Conservation (phyloP, 2,113 vertebrate genomes). For the Cinclus mexicanus region DNA sequence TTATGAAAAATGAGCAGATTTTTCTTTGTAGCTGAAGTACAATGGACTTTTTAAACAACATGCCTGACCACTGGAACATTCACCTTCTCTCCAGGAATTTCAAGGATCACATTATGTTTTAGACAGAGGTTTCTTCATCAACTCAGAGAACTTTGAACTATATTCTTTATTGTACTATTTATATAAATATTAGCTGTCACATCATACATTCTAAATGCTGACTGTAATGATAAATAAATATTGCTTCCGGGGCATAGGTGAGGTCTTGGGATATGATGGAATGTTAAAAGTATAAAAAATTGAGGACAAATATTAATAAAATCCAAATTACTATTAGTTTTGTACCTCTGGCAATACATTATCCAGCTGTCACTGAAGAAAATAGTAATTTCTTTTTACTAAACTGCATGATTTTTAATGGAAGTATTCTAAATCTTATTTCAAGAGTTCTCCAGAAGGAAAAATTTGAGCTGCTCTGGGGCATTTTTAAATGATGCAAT, state of each 20-base stretch:
- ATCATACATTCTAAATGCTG: background rate
- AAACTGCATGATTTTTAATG: constrained; percentile 1
- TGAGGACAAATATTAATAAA: constrained; percentile 8
- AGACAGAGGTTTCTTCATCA: background rate
- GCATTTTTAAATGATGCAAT: background rate
- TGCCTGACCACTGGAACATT: background rate
- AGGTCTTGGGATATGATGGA: background rate
- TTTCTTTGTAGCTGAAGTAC: background rate
- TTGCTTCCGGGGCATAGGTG: background rate
- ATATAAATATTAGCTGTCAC: background rate
- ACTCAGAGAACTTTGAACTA: background rate
- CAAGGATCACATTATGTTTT: background rate
- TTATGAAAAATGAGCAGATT: background rate
- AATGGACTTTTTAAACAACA: background rate
- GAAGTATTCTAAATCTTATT: background rate
- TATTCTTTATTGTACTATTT: background rate
- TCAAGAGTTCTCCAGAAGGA: background rate
- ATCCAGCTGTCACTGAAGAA: background rate
- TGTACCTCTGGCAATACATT: constrained; percentile 6
- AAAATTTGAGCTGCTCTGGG: background rate
- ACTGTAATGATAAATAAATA: background rate
- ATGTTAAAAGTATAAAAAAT: background rate
- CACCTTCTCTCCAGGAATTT: background rate
- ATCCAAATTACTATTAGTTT: constrained; percentile 4
- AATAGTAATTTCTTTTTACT: constrained; percentile 1